phyloP scores from a whole-genome alignment of 2,888 invertebrate genomes.

The Xestia xanthographa region DNA sequence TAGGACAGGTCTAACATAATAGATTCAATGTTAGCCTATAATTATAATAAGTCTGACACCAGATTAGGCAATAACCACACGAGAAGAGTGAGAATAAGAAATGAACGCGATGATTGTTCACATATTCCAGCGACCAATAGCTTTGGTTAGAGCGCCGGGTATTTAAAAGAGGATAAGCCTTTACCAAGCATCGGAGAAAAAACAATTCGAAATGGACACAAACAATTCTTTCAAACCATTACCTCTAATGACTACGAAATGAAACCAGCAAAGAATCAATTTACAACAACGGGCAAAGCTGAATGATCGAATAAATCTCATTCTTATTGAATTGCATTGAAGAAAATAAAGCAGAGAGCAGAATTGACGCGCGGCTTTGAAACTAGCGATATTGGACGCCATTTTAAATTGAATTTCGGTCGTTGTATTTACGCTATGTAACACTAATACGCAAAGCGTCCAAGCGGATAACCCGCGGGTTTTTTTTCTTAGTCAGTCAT shows the following conservation, averaged over 20 bases:
- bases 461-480: not conserved
- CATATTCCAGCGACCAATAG: not conserved
- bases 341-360: not conserved
- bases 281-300: not conserved
- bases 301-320: not conserved
- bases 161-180: no score
- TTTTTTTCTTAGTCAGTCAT: no score
- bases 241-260: not conserved
- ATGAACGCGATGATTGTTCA: no score
- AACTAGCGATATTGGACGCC: not conserved
- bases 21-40: no score
- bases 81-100: not conserved
- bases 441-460: no score
- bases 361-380: no score
- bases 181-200: not conserved
- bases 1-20: no score
- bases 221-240: not conserved
- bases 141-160: not conserved
- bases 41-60: no score
- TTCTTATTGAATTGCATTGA: not conserved
- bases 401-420: not conserved
- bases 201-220: no score
- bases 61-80: no score
- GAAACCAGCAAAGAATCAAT: not conserved
- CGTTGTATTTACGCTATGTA: not conserved